Base-by-base conservation (phyloP, 2,888 invertebrate genomes). In the Drosophila mimetica region DNA sequence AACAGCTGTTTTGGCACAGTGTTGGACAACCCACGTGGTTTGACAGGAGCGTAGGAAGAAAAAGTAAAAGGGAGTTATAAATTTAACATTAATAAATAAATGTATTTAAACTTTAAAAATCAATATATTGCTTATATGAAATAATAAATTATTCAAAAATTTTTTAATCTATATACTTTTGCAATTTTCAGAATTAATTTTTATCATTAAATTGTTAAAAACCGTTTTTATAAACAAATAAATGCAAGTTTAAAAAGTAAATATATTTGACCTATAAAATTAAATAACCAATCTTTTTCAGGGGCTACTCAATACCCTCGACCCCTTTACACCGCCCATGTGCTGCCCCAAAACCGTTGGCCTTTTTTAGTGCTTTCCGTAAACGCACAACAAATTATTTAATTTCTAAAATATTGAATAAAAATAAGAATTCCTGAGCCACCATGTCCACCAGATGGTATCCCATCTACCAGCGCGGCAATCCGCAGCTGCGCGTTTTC, bases 401-500 rank as follows among this genome's bases (percentile, higher is more conserved):
- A 47, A 55, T 54, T 54, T 66, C 6, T 8, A 4, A 5, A 39
- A 9, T 58, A 42, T 66, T 74, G 4, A 65, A 55, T 55, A 36
- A 57, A 57, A 59, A 64, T 7, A 22, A 0, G 28, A 34, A 13
- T 7, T 22, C 4, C 4, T 9, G 20, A 16, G 5, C 2, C 18
- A 22, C 0, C 3, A 92, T 92, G 92, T 92, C 92, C 18, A 88
- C 89, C 3, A 89, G 92, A 14, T 92, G 97, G 95, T 98, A 98
- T 92, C 98, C 98, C 1, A 89, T 98, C 34, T 98, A 97, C 92
- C 96, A 96, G 91, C 94, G 94, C 90, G 99, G 99, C 13, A 97
- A 97, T 91, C 99, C 99, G n/a, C 99, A 99, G 90, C 92, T 97
- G 32, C 93, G 99, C 64, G 94, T 99, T 9, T 98, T 97, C 91